phyloP scores from a whole-genome alignment of 1,140 invertebrate species.

The Probaryconus sp. region DNA sequence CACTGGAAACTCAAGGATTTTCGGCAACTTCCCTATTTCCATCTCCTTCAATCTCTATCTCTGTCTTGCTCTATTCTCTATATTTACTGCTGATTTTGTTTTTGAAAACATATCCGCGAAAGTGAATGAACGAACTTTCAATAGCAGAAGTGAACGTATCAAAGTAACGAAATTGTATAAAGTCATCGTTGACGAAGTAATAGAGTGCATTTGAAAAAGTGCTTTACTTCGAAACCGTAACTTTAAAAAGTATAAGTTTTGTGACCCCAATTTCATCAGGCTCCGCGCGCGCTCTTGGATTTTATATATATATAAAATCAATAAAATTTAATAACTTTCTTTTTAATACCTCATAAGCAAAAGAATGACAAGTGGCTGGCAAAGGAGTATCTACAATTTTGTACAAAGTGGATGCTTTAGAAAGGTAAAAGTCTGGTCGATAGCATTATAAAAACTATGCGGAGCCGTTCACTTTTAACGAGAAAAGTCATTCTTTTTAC shows the following conservation, averaged over 20 bases:
- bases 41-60: too few relatives aligned
- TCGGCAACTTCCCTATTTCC: too few relatives aligned
- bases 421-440: constrained; percentile 68
- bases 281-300: not conserved
- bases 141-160: constrained; percentile 32
- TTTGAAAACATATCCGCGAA: constrained; percentile 45
- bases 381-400: constrained; percentile 41
- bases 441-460: constrained; percentile 56
- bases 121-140: constrained; percentile 38
- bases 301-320: constrained; percentile 27
- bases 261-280: constrained; percentile 30
- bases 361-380: constrained; percentile 1
- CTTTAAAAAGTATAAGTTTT: constrained; percentile 1
- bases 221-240: constrained; percentile 12
- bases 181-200: constrained; percentile 29
- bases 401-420: constrained; percentile 65
- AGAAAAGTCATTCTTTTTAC: constrained; percentile 67
- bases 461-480: constrained; percentile 70
- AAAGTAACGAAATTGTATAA: constrained; percentile 41
- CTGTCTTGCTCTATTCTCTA: constrained; percentile 16
- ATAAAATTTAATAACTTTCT: constrained; percentile 52
- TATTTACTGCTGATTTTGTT: constrained; percentile 47
- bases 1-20: constrained; percentile 57
- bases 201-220: constrained; percentile 11
- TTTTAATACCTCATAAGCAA: constrained; percentile 31